Base-by-base conservation (phyloP, 2,113 vertebrate genomes). In the Alouatta palliata region DNA sequence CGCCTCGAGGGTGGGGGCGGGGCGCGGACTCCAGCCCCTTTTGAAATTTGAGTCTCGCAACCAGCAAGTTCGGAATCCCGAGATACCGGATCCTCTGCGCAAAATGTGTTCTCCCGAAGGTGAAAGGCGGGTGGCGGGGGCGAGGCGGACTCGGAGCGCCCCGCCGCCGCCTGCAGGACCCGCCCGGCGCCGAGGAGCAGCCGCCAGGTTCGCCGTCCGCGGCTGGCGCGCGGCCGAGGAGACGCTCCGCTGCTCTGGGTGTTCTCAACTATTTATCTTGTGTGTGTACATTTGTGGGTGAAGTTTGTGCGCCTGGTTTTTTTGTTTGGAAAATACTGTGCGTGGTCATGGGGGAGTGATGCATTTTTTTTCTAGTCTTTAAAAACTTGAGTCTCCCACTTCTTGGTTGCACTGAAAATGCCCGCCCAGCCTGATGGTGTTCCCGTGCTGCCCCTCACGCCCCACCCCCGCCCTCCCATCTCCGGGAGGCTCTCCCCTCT, bases 381-480 rank as follows among this genome's bases (percentile, higher is more conserved):
- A 98, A 99, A 99, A 97, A 96, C 98, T 99, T 98, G 98, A 98
- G 98, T 98, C 98, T 99, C 97, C 97, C 96, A 68, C 98, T 98
- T 97, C 94, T 94, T 96, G 97, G 99, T 99, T 98, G 99, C 99
- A 99, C 99, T 99, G 99, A 99, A 99, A 99, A 99, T 98, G 98
- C 98, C 98, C 99, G 98, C 99, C 98, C 98, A 96, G 85, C 97
- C 97, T 98, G 98, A 99, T 98, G 98, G 98, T 98, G 56, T 98
- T 98, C 98, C 98, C 96, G 98, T 98, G 98, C 98, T 98, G 12
- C 14, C 56, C 70, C 66, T 47, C 25, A 2, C 9, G 10, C 20
- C 16, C n/a, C 17, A 2, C 12, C 54, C 37, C 64, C 49, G 13
- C 49, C 10, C 23, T 79, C 70, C 52, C 61, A 6, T 37, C n/a